Evolutionary conservation across 2,888 invertebrate genomes (phyloP), one percentile per base, ranked within the genome.

Genomic region (Archips xylosteana): DNA sequence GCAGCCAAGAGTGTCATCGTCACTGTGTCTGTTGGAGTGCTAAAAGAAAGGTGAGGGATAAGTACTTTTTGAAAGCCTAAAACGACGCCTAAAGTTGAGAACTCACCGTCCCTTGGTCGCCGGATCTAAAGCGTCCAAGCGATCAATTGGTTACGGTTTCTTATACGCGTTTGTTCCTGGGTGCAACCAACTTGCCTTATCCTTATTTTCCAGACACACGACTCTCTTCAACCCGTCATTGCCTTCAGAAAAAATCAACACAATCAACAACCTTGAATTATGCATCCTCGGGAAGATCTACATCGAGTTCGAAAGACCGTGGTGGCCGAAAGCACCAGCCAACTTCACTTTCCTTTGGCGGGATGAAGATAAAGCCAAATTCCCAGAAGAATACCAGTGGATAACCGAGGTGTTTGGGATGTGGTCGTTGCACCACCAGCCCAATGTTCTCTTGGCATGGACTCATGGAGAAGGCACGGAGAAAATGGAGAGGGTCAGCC

Each of bases 221-320:
- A 83, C 90, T 39, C 85, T 96, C n/a, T 97, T 97, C 84, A 89
- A 87, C 63, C 96, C 96, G 0, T 80, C 90, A 13, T 86, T 97
- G 36, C 95, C 96, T 3, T 78, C 83, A 2, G 85, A 86, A 51
- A 96, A 96, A 87, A 83, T 95, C 1, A 91, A 88, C 74, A 89
- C 95, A 10, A 96, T 96, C 77, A 87, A 95, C 82, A 95, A 95
- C 71, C 87, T 97, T n/a, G 95, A 95, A 45, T 95, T 96, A 78
- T 96, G 96, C 36, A 92, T 95, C 12, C 94, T 96, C 1, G 95
- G 96, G 82, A 97, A 97, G 91, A 95, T 97, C 75, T 97, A 96
- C 84, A 89, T 97, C 2, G 95, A 96, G 82, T 97, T 96, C 84
- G 94, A 95, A 2, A 85, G 92, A 54, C 92, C 94, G 0, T 97